Conservation (phyloP, 2,888 invertebrate genomes). For the Drosophila conformis region DNA sequence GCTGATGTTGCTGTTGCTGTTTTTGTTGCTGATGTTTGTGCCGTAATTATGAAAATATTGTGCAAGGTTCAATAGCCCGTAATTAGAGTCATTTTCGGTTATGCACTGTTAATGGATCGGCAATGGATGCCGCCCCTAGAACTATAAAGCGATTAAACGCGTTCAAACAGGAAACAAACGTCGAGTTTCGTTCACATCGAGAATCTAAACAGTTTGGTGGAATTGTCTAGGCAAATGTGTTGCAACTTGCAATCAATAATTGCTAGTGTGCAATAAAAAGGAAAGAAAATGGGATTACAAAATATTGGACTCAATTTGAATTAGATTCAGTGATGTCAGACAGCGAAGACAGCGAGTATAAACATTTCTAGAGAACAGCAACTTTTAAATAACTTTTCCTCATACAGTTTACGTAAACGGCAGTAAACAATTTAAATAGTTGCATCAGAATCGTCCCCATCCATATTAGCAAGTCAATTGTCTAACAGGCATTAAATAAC, state of each 20-base stretch:
- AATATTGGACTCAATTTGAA: neutral
- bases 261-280: neutral
- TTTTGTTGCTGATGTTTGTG: constrained; percentile 38
- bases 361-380: neutral
- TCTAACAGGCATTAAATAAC: neutral
- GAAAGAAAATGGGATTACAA: neutral
- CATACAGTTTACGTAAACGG: neutral
- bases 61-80: constrained; percentile 76
- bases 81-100: constrained; percentile 55
- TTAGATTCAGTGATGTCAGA: neutral
- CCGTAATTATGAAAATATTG: constrained; percentile 77
- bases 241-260: constrained; percentile 6
- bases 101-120: constrained; percentile 39
- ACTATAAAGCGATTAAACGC: constrained; percentile 10
- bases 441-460: neutral
- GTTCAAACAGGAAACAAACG: constrained; percentile 38
- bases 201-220: constrained; percentile 10
- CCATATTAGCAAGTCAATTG: neutral
- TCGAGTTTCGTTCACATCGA: constrained; percentile 25
- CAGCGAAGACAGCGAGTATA: neutral
- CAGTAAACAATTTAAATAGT: neutral
- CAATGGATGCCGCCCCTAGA: constrained; percentile 2
- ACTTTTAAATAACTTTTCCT: neutral
- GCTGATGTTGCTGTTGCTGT: constrained; percentile 2
- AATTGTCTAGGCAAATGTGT: constrained; percentile 2